These are phyloP conservation scores for Charaxes varanes DNA, from an alignment of 1,140 invertebrate species.

Conservation along the genomic window DNA sequence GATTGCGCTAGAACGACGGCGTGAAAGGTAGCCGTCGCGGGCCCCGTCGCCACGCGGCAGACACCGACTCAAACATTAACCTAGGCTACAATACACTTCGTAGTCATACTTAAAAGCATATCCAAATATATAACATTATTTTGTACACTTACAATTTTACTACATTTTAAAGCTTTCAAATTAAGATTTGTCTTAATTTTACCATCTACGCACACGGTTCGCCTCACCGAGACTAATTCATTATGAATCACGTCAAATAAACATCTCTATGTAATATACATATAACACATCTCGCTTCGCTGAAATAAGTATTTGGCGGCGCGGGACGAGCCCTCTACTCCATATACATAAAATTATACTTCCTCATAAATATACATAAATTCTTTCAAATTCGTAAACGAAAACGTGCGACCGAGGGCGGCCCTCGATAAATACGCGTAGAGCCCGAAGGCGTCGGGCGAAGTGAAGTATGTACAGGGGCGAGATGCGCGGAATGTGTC, in stretches of 20 bases:
- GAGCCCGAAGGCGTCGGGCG: too few species aligned
- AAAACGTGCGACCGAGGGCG: too few species aligned
- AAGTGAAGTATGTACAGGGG: too few species aligned
- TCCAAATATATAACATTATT: slow-evolving; percentile 43
- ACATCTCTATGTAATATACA: slow-evolving; percentile 19
- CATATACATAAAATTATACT: too few species aligned
- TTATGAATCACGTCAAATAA: slow-evolving; percentile 22
- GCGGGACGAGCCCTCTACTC: too few species aligned
- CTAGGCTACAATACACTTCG: neutral
- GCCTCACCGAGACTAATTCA: slow-evolving; percentile 22
- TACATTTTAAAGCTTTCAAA: slow-evolving; percentile 62
- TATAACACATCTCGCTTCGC: slow-evolving; percentile 17
- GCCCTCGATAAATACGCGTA: too few species aligned
- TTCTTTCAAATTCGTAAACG: too few species aligned
- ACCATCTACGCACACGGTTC: slow-evolving; percentile 29
- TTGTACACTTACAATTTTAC: slow-evolving; percentile 49
- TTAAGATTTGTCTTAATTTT: slow-evolving; percentile 56
- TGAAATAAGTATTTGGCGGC: too few species aligned
- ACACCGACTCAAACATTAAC: neutral
- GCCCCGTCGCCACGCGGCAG: neutral
- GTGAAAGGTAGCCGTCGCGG: slow-evolving; percentile 5
- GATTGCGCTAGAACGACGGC: slow-evolving; percentile 3
- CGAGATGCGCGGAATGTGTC: slow-evolving; percentile 17
- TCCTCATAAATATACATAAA: too few species aligned
- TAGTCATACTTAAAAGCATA: slow-evolving; percentile 21